Conservation (phyloP, 2,113 vertebrate genomes). For the Siphamia tubifer region DNA sequence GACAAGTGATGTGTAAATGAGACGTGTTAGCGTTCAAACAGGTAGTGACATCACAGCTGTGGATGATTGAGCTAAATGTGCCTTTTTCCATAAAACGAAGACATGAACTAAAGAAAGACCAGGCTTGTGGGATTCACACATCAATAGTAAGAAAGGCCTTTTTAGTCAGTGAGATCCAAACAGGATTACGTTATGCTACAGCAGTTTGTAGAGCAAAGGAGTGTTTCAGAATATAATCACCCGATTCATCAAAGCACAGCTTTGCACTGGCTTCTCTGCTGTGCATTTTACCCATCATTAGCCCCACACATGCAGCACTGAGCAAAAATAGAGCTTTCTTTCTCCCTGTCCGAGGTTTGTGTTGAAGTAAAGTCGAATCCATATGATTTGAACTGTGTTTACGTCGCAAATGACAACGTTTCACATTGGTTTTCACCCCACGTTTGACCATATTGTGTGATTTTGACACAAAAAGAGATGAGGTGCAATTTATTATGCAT, state of each 20-base stretch:
- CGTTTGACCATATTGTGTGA: slow-evolving; percentile 11
- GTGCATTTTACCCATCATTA: slow-evolving; percentile 58
- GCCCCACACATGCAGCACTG: slow-evolving; percentile 16
- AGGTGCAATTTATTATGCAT: slow-evolving; percentile 13
- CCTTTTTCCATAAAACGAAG: slow-evolving; percentile 45
- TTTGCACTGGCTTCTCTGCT: slow-evolving; percentile 36
- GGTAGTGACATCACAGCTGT: slow-evolving; percentile 13
- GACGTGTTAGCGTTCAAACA: slow-evolving; percentile 16
- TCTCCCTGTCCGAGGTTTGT: slow-evolving; percentile 12
- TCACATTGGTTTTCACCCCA: slow-evolving; percentile 13
- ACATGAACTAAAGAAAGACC: slow-evolving; percentile 24
- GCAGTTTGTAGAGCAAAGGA: slow-evolving; percentile 70
- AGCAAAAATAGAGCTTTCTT: slow-evolving; percentile 24
- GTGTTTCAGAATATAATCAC: slow-evolving; percentile 67
- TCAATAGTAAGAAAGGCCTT: slow-evolving; percentile 35
- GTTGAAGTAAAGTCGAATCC: slow-evolving; percentile 1
- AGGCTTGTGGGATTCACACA: slow-evolving; percentile 53
- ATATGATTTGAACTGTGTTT: slow-evolving; percentile 4
- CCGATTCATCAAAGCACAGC: slow-evolving; percentile 61
- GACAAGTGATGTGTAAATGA: slow-evolving; percentile 39
- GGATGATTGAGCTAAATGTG: slow-evolving; percentile 52
- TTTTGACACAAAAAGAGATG: background rate
- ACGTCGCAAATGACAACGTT: slow-evolving; percentile 4
- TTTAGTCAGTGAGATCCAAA: slow-evolving; percentile 64
- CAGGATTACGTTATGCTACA: slow-evolving; percentile 63